phyloP scores from a whole-genome alignment of 2,888 invertebrate species.

The Beris morrisii region DNA sequence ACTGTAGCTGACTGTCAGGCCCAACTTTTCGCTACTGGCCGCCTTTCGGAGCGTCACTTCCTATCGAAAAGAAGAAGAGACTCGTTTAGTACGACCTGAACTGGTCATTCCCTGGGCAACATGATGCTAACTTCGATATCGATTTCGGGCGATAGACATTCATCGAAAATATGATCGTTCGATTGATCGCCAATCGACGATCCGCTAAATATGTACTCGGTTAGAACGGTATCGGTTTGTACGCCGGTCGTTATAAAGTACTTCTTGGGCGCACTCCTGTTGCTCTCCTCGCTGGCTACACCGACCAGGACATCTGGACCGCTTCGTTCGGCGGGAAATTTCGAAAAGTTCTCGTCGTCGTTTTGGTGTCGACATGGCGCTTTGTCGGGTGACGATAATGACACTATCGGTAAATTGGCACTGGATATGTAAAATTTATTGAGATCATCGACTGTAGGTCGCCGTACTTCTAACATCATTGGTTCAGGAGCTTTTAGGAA shows the following conservation, averaged over 20 bases:
- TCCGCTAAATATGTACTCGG: slow-evolving; percentile 49
- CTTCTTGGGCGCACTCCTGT: background rate
- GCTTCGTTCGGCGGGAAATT: no score
- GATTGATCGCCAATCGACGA: slow-evolving; percentile 48
- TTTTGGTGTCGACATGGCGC: slow-evolving; percentile 27
- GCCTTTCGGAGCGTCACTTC: slow-evolving; percentile 67
- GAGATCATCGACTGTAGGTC: slow-evolving; percentile 48
- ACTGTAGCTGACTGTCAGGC: slow-evolving; percentile 69
- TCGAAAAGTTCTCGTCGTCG: background rate
- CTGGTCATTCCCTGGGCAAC: no score
- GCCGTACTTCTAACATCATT: slow-evolving; percentile 63
- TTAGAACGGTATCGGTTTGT: slow-evolving; percentile 59
- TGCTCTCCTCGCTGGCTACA: no score
- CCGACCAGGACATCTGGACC: no score
- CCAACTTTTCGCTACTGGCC: slow-evolving; percentile 64
- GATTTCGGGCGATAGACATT: slow-evolving; percentile 61
- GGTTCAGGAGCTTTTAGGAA: slow-evolving; percentile 64
- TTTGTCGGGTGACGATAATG: slow-evolving; percentile 5
- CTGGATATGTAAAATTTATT: slow-evolving; percentile 33
- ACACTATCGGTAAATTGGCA: slow-evolving; percentile 21
- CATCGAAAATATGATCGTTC: slow-evolving; percentile 58
- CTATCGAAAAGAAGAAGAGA: slow-evolving; percentile 49
- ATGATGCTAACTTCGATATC: slow-evolving; percentile 60
- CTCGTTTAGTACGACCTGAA: no score
- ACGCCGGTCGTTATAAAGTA: slow-evolving; percentile 51